These are phyloP conservation scores for Rhagophthalmus giganteus DNA, from an alignment of 2,888 invertebrate genomes.

Conservation along the genomic window DNA sequence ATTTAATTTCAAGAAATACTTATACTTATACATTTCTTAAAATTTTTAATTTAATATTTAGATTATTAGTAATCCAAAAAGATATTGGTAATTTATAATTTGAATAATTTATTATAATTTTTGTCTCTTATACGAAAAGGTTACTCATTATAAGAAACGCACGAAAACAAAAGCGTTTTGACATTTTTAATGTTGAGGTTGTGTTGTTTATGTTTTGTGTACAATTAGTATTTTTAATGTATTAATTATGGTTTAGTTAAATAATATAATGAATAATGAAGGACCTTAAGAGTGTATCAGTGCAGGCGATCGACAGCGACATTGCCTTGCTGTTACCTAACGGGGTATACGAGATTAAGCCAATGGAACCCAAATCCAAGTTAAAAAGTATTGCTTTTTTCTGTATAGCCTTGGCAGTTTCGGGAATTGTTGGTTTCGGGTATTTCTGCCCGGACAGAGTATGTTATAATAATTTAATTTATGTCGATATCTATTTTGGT, in stretches of 20 bases:
- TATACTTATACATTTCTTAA: neutral
- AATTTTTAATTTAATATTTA: neutral
- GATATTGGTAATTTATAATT: neutral
- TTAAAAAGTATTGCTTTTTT: conserved; percentile 79
- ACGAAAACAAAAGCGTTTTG: neutral
- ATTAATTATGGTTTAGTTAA: conserved; percentile 24
- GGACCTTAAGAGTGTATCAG: conserved; percentile 67
- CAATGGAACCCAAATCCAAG: conserved; percentile 81
- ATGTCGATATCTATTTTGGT: conserved; percentile 31
- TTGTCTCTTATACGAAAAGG: conserved; percentile 9
- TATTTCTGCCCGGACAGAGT: conserved; percentile 89
- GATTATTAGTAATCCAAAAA: neutral
- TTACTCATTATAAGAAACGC: too few relatives aligned
- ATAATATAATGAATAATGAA: conserved; percentile 51
- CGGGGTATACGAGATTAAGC: conserved; percentile 78
- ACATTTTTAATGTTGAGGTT: conserved; percentile 15
- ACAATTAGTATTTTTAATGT: conserved; percentile 1
- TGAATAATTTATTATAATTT: neutral
- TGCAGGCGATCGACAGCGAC: conserved; percentile 80
- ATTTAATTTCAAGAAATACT: neutral
- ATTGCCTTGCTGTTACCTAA: conserved; percentile 76
- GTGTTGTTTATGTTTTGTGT: conserved; percentile 19
- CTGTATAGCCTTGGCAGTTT: conserved; percentile 79
- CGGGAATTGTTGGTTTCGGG: conserved; percentile 86
- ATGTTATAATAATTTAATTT: conserved; percentile 45